Evolutionary conservation across 2,113 vertebrate species (phyloP).

Genomic region (Dasyornis broadbenti): DNA sequence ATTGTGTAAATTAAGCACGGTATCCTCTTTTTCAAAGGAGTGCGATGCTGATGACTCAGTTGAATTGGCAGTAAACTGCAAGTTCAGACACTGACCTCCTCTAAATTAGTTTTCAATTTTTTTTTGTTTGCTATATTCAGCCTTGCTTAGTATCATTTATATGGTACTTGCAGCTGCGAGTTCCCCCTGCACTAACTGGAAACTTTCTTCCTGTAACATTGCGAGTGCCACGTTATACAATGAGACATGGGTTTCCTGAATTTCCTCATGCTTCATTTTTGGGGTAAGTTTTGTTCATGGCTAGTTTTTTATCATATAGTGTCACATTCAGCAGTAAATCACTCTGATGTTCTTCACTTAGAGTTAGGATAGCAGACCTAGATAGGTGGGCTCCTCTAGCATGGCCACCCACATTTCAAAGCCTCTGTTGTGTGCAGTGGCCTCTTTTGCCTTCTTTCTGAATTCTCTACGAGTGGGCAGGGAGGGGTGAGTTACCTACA

Average conservation of each 20-base stretch:
- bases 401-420: background rate
- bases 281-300: background rate
- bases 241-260: background rate
- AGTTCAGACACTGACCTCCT: background rate
- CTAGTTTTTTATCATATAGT: background rate
- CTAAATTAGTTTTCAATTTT: background rate
- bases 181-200: background rate
- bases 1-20: background rate
- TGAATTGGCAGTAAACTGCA: slow-evolving; percentile 18
- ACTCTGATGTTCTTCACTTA: background rate
- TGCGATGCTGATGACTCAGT: background rate
- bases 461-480: background rate
- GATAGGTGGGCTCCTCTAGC: background rate
- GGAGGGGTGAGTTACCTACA: fast-evolving
- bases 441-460: background rate
- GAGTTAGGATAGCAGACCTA: background rate
- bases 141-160: background rate
- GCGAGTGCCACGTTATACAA: fast-evolving
- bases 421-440: background rate
- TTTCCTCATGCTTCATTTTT: background rate
- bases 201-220: background rate
- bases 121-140: background rate
- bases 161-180: background rate
- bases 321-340: background rate
- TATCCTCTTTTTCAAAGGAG: background rate